These are phyloP conservation scores for Vollenhovia emeryi DNA, from an alignment of 1,140 invertebrate species.

Conservation along the genomic window DNA sequence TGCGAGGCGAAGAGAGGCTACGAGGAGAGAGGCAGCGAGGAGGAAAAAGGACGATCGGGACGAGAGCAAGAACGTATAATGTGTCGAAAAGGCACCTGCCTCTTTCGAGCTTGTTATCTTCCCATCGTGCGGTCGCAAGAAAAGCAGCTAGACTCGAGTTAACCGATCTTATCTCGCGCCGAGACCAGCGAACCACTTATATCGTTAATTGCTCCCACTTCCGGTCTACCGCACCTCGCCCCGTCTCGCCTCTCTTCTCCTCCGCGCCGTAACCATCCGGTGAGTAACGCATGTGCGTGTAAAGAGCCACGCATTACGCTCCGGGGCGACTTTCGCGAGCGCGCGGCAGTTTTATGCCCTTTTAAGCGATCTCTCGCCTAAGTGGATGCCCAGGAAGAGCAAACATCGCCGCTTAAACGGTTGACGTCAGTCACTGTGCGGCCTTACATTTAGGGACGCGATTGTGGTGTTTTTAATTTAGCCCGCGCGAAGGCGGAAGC, in stretches of 20 bases:
- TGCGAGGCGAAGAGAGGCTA: too few relatives aligned
- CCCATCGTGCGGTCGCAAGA: constrained; percentile 77
- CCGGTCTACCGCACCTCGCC: constrained; percentile 70
- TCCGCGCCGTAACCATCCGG: constrained; percentile 15
- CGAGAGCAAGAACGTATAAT: constrained; percentile 80
- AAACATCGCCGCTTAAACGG: constrained; percentile 50
- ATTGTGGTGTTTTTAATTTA: constrained; percentile 25
- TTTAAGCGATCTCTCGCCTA: constrained; percentile 63
- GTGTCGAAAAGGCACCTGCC: constrained; percentile 84
- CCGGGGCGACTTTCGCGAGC: constrained; percentile 55
- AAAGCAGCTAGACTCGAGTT: constrained; percentile 77
- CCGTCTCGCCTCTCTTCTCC: constrained; percentile 27
- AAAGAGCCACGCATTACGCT: constrained; percentile 67
- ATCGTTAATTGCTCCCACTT: constrained; percentile 86
- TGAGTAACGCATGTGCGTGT: constrained; percentile 51
- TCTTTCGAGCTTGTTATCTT: constrained; percentile 76
- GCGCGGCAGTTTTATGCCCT: constrained; percentile 58
- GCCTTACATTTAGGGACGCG: neutral
- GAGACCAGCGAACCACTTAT: constrained; percentile 85
- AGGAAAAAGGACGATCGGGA: constrained; percentile 68
- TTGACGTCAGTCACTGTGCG: constrained; percentile 3
- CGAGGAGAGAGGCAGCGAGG: constrained; percentile 47
- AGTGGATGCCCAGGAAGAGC: constrained; percentile 43
- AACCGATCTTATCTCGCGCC: constrained; percentile 78
- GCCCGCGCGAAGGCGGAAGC: neutral